A percentile compares a stretch with the other conserved stretches of the same genome.
Conservation (phyloP, 2,797 vertebrate species). For the Artibeus jamaicensis region DNA sequence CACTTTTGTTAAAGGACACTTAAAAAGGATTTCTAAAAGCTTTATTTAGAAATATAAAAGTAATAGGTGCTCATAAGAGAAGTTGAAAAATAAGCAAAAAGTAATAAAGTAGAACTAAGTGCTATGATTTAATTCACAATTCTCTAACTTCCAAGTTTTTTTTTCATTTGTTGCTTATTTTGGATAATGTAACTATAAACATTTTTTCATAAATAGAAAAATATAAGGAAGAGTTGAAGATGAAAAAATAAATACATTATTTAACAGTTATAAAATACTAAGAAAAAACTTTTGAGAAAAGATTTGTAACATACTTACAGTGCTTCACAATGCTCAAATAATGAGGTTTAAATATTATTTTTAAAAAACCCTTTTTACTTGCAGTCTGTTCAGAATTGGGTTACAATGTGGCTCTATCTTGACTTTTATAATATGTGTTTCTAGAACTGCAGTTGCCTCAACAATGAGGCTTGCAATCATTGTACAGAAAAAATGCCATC, state of each 20-base stretch:
- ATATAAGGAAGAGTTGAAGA: neutral
- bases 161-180: neutral
- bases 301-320: neutral
- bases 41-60: neutral
- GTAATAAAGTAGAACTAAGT: neutral
- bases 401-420: neutral
- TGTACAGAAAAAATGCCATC: neutral
- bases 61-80: neutral
- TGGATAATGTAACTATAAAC: neutral
- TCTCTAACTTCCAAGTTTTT: neutral
- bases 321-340: neutral
- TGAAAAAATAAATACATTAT: neutral
- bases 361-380: neutral
- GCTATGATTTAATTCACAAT: neutral
- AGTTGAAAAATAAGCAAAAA: conserved; percentile 20
- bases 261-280: neutral
- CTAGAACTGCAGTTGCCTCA: neutral
- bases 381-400: neutral
- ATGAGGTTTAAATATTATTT: neutral
- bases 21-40: neutral
- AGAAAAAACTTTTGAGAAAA: neutral
- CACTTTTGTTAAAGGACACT: neutral
- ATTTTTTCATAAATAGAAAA: neutral
- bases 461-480: neutral
- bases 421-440: neutral